Evolutionary conservation across 2,797 vertebrate genomes (phyloP), one percentile per base, ranked within the genome.

Genomic region (Sternotherus odoratus): DNA sequence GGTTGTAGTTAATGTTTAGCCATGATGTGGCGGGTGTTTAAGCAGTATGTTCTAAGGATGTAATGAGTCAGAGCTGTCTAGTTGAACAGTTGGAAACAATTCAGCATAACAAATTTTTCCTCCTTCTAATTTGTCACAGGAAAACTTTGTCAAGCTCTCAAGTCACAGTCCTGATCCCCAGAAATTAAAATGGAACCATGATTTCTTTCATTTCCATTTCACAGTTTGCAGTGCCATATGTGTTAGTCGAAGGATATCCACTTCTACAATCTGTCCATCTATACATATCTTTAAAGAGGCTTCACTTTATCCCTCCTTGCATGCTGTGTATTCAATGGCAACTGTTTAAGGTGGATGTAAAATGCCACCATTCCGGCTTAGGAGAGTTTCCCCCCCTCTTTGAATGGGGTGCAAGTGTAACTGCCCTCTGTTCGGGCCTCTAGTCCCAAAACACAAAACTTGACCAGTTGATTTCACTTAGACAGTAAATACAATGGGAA

Each of bases 11-110:
- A 36, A 80, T 33, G 82, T 49, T 90, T 26, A 50, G 80, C 28
- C 85, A 77, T 6, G 15, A 69, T n/a, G 8, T 0, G 4, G 77
- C 83, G 86, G 78, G 43, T 0, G 0, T 84, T 82, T 51, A 57
- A 36, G 79, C 66, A 66, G 54, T 3, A n/a, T 26, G 3, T 46
- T 63, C 77, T 57, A 84, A 92, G 89, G 91, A 36, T 77, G 89
- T 82, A 74, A 54, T 79, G 90, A 96, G 75, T 90, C 94, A 94
- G 89, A 88, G 86, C 56, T 85, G 86, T 82, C 86, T 91, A 80
- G 48, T 77, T 82, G 84, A 36, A 43, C 1, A 4, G 36, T 51
- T 49, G 86, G 60, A 60, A 89, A 88, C 54, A 85, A 16, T n/a
- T 53, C 75, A 74, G 53, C 54, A 77, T 53, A 92, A 82, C n/a